Conservation (phyloP, 1,140 invertebrate genomes). For the Lasaia peninsularis region DNA sequence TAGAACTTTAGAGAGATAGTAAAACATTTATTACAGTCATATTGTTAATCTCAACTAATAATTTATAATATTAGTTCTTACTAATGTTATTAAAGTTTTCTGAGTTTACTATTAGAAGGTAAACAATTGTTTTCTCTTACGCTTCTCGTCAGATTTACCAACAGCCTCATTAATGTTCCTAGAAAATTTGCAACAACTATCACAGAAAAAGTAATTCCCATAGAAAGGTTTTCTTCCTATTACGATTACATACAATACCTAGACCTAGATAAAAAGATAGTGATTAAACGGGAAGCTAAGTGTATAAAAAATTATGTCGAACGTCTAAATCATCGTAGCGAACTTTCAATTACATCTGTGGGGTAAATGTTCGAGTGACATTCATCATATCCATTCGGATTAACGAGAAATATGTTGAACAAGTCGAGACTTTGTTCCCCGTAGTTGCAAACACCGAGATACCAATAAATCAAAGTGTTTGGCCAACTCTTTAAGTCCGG, state of each 20-base stretch:
- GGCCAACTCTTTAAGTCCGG: neutral
- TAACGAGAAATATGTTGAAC: constrained; percentile 23
- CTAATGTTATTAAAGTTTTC: too few species aligned
- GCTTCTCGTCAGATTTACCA: neutral
- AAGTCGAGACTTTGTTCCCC: constrained; percentile 14
- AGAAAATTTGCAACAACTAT: neutral
- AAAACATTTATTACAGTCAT: too few species aligned
- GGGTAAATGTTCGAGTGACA: constrained; percentile 17
- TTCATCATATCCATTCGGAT: constrained; percentile 23
- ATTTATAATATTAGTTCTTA: too few species aligned
- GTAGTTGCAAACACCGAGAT: constrained; percentile 4
- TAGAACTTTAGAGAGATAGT: too few species aligned
- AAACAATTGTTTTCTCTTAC: neutral
- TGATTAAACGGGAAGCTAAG: constrained; percentile 15
- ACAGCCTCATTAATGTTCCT: neutral
- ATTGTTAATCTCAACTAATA: too few species aligned
- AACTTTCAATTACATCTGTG: constrained; percentile 23
- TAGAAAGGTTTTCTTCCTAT: neutral
- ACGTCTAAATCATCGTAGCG: constrained; percentile 14
- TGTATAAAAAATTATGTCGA: constrained; percentile 15
- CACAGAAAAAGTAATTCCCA: neutral
- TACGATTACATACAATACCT: constrained; percentile 4
- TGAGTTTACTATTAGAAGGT: too few species aligned
- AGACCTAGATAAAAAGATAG: constrained; percentile 14
- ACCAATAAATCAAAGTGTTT: constrained; percentile 23